A percentile compares a stretch with the other conserved stretches of the same genome.
Conservation (phyloP, 1,140 invertebrate genomes). For the Marisa cornuarietis region DNA sequence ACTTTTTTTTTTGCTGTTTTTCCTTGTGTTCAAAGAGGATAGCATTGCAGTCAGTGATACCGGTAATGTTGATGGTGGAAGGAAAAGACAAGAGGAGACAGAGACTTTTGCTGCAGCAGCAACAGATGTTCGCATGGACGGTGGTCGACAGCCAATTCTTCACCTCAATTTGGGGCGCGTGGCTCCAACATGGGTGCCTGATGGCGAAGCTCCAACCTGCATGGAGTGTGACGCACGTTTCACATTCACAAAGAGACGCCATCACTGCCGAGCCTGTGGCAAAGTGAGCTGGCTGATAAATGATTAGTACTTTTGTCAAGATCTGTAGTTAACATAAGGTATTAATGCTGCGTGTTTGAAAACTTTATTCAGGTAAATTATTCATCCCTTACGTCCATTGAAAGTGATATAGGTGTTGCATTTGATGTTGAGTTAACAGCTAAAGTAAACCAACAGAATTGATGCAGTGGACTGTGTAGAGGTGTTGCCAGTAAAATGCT, state of each 20-base stretch:
- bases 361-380: too few relatives aligned
- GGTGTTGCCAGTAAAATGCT: too few relatives aligned
- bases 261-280: slow-evolving; percentile 94
- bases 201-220: slow-evolving; percentile 85
- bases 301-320: too few relatives aligned
- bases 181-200: slow-evolving; percentile 79
- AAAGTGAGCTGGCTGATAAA: slow-evolving; percentile 66
- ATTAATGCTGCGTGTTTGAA: too few relatives aligned
- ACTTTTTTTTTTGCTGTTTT: not conserved
- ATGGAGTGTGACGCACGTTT: slow-evolving; percentile 92
- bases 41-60: slow-evolving; percentile 3
- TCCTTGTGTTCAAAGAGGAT: not conserved
- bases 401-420: too few relatives aligned
- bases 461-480: too few relatives aligned
- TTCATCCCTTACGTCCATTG: too few relatives aligned
- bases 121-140: not conserved
- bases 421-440: too few relatives aligned
- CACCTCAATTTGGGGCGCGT: slow-evolving; percentile 53
- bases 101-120: slow-evolving; percentile 11
- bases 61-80: not conserved
- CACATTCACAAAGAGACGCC: slow-evolving; percentile 91
- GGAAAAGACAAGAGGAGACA: not conserved
- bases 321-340: too few relatives aligned
- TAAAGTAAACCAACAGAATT: too few relatives aligned
- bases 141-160: slow-evolving; percentile 30